These are phyloP conservation scores for Euthynnus affinis DNA, from an alignment of 2,797 vertebrate species.

Conservation along the genomic window DNA sequence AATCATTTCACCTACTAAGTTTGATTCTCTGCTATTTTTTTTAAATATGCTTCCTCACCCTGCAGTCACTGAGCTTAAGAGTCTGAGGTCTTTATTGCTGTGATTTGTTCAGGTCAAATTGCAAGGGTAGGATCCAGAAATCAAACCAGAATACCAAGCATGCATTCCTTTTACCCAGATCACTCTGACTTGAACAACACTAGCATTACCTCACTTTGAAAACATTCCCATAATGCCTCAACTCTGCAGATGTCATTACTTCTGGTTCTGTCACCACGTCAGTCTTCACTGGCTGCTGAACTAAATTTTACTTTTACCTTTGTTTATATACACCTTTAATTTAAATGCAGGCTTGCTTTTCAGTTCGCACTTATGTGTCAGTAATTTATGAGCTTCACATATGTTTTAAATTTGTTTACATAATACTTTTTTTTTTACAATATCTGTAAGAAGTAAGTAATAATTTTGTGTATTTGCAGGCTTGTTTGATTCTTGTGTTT, in stretches of 20 bases:
- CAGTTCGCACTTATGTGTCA: not conserved
- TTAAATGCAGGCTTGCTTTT: not conserved
- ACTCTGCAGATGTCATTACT: constrained; percentile 65
- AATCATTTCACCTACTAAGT: constrained; percentile 28
- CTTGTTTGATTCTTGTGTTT: too few species aligned
- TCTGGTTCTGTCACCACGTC: constrained; percentile 14
- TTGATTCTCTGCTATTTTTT: constrained; percentile 38
- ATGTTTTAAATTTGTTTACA: not conserved
- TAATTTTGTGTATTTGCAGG: not conserved
- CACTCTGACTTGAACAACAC: constrained; percentile 47
- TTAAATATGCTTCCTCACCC: constrained; percentile 38
- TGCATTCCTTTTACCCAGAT: constrained; percentile 49
- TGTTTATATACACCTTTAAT: not conserved
- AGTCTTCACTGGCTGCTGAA: constrained; percentile 15
- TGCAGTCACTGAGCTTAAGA: constrained; percentile 32
- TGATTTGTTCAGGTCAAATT: constrained; percentile 50
- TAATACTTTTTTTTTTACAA: too few species aligned
- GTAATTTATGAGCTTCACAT: not conserved
- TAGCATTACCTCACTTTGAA: constrained; percentile 68
- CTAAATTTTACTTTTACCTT: not conserved
- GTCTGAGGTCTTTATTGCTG: constrained; percentile 14
- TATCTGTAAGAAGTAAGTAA: too few species aligned
- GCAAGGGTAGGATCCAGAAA: constrained; percentile 36
- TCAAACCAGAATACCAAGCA: constrained; percentile 41
- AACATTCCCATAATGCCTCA: constrained; percentile 64